phyloP scores from a whole-genome alignment of 2,113 vertebrate species.

The Vireo altiloquus region DNA sequence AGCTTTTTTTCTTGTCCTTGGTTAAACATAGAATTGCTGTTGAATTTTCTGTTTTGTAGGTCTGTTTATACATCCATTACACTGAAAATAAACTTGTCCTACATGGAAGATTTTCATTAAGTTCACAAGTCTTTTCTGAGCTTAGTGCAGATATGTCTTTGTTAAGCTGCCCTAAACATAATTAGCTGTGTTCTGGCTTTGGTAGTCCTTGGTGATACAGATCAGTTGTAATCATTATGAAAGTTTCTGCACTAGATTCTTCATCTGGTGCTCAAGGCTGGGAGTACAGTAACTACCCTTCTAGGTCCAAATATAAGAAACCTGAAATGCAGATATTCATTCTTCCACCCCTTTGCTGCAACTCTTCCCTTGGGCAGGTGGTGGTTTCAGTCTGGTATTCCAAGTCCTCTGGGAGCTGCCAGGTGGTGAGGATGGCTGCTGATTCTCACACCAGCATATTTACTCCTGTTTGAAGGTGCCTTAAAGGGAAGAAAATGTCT shows the following conservation, averaged over 20 bases:
- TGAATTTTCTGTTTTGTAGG: not conserved
- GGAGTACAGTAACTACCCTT: not conserved
- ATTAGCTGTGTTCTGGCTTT: not conserved
- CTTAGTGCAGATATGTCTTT: not conserved
- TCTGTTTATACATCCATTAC: not conserved
- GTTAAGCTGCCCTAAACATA: not conserved
- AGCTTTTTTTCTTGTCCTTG: not conserved
- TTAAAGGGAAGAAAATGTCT: not conserved
- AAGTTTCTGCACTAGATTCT: not conserved
- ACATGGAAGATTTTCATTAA: not conserved
- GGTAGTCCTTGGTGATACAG: not conserved
- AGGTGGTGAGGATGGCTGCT: not conserved
- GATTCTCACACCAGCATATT: not conserved
- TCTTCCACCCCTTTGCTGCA: not conserved
- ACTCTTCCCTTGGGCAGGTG: not conserved
- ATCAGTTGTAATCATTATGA: not conserved
- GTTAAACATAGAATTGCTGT: conserved; percentile 17
- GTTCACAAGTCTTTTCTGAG: not conserved
- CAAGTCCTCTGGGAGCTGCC: not conserved
- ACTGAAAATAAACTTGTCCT: not conserved
- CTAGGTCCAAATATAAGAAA: not conserved
- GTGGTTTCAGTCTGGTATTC: not conserved
- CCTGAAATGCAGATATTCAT: not conserved
- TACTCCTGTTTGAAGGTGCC: not conserved
- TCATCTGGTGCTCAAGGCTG: not conserved